phyloP scores from a whole-genome alignment of 2,888 invertebrate species.

The Scaptomyza reducta region DNA sequence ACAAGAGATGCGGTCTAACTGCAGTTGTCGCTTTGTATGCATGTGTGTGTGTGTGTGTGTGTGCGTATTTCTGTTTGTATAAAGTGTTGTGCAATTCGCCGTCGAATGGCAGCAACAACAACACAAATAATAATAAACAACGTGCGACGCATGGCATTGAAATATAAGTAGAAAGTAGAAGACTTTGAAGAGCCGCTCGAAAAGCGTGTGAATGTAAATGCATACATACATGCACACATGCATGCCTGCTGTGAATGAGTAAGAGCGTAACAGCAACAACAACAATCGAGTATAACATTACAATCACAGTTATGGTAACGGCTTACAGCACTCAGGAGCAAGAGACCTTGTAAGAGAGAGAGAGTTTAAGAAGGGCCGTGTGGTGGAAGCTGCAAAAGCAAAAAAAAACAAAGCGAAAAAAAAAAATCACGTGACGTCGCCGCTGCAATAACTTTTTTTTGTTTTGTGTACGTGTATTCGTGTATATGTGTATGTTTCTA shows the following conservation, averaged over 20 bases:
- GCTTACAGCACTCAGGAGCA: constrained; percentile 12
- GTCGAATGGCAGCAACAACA: constrained; percentile 13
- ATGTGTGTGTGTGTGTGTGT: constrained; percentile 13
- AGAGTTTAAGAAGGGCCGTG: neutral
- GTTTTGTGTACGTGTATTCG: neutral
- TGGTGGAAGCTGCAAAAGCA: constrained; percentile 21
- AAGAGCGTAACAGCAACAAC: constrained; percentile 13
- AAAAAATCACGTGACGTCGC: constrained; percentile 19
- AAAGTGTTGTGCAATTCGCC: constrained; percentile 40
- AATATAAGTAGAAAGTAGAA: constrained; percentile 35
- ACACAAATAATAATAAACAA: constrained; percentile 18
- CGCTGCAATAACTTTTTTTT: constrained; percentile 2
- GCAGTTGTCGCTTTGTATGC: constrained; percentile 17
- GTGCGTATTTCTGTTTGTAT: constrained; percentile 10
- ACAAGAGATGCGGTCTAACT: constrained; percentile 31
- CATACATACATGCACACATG: neutral
- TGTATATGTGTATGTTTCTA: neutral
- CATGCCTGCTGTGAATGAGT: constrained; percentile 11
- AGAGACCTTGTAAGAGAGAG: neutral
- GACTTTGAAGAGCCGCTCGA: constrained; percentile 10
- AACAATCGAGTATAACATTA: constrained; percentile 10
- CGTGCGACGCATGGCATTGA: constrained; percentile 45
- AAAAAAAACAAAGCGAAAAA: neutral
- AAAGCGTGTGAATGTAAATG: neutral
- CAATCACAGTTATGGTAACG: neutral